Evolutionary conservation across 2,113 vertebrate species (phyloP), one percentile per base, ranked within the genome.

Genomic region (Petroica traversi): DNA sequence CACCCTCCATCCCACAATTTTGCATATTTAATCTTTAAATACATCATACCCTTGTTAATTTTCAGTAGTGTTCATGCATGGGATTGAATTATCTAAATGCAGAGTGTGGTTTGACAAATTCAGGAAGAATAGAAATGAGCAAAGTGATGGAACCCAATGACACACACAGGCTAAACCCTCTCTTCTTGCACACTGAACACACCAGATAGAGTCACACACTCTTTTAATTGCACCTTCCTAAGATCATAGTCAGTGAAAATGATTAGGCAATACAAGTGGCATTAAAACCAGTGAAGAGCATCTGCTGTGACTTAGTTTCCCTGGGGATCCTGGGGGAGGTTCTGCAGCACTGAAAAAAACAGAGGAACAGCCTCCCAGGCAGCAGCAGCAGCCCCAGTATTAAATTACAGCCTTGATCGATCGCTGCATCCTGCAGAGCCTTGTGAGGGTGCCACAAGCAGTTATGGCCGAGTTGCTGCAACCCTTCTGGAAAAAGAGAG

Each of bases 201-300:
- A 6, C 9, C 2, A 4, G 31, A 45, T 11, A 68, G 71, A 68
- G 45, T 34, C 28, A 15, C 19, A 16, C 14, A 46, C 38, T 74
- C 57, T 69, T 84, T 75, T 58, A 80, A 80, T 58, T 73, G 6
- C 33, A 25, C 62, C 82, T 90, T 83, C 58, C 73, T 62, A 38
- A 58, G 71, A 76, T 20, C 58, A 85, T 49, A 75, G 95, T 41
- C 43, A 89, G 18, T 0, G 0, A 87, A 89, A 85, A 90, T 41
- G 7, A 90, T 88, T 41, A 85, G 51, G 71, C 67, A 77, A 36
- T 76, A 52, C 26, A 54, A 85, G 41, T 51, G 23, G 7, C 46
- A 84, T 81, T 92, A 84, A 91, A 95, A 34, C 26, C 18, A 77
- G 3, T 20, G 34, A 58, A 74, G 59, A 91, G 64, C 46, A 83